Conservation (phyloP, 2,797 vertebrate species). For the Eulemur albifrons region DNA sequence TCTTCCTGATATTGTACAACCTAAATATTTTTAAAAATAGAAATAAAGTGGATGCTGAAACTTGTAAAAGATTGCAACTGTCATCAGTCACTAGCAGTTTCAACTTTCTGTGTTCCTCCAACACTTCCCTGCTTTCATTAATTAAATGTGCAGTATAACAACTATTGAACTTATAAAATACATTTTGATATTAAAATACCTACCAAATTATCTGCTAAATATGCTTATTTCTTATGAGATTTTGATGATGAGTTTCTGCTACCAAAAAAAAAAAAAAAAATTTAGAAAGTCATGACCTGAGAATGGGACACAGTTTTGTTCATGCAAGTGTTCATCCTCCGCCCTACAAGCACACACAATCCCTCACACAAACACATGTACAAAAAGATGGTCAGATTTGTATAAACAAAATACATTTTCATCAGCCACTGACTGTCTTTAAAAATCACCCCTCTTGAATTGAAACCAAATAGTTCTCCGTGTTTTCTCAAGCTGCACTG, state of each 20-base stretch:
- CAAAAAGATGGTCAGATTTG: neutral
- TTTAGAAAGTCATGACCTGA: neutral
- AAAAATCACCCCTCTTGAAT: neutral
- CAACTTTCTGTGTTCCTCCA: neutral
- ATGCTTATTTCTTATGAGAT: neutral
- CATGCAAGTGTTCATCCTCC: neutral
- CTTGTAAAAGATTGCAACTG: neutral
- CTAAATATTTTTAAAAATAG: constrained; percentile 15
- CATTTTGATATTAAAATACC: neutral
- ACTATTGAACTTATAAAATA: neutral
- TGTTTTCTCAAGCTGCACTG: constrained; percentile 34
- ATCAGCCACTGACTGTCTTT: neutral
- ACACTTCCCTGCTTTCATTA: neutral
- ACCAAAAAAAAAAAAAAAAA: neutral
- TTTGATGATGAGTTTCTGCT: neutral
- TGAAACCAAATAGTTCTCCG: neutral
- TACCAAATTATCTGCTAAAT: neutral
- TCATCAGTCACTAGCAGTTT: neutral
- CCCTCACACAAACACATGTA: neutral
- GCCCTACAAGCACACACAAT: neutral
- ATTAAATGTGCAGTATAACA: neutral
- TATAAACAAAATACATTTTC: neutral
- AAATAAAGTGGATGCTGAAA: neutral
- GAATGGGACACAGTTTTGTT: neutral
- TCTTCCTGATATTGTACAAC: neutral